A percentile compares a stretch with the other conserved stretches of the same genome.
phyloP scores from a whole-genome alignment of 2,113 vertebrate genomes.

The Catagonus wagneri region DNA sequence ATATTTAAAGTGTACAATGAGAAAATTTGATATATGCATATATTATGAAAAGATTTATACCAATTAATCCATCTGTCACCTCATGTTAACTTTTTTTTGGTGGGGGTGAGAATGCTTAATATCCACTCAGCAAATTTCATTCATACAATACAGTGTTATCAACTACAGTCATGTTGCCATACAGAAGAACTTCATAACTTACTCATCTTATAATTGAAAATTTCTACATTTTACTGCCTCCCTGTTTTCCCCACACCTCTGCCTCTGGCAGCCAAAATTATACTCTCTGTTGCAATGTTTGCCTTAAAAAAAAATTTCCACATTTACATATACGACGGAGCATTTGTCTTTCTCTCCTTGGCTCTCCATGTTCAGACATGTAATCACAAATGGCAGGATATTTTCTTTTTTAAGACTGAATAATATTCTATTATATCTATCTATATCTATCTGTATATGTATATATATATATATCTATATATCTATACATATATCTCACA shows the following conservation, averaged over 20 bases:
- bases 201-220: neutral
- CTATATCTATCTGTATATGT: no score
- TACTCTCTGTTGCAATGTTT: neutral
- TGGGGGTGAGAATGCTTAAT: neutral
- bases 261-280: neutral
- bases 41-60: neutral
- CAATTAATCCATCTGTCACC: neutral
- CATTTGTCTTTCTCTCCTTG: neutral
- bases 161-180: no score
- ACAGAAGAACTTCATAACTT: neutral
- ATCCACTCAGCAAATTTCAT: neutral
- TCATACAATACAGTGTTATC: neutral
- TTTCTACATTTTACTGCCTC: neutral
- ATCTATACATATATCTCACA: no score
- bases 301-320: neutral
- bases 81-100: neutral
- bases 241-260: neutral
- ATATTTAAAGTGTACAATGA: neutral
- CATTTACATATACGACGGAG: no score
- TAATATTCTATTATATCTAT: no score
- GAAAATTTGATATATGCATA: neutral
- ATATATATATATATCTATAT: no score
- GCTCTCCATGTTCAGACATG: neutral
- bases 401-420: neutral
- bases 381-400: neutral